Evolutionary conservation across 2,113 vertebrate genomes (phyloP).

Genomic region (Argyrosomus japonicus): DNA sequence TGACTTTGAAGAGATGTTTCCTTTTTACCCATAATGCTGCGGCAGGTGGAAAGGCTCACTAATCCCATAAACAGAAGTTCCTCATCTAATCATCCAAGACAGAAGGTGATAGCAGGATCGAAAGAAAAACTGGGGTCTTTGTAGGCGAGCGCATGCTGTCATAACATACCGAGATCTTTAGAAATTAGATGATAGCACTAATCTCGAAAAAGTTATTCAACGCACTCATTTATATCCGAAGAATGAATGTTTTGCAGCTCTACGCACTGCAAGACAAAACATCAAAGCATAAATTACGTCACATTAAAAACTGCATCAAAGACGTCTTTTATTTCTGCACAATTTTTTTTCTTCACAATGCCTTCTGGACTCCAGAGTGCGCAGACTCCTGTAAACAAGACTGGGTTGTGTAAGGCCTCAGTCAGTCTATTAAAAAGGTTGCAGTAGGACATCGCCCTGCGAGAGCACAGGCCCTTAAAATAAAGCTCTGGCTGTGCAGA

Average conservation of each 20-base stretch:
- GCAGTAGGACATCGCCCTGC: slow-evolving; percentile 49
- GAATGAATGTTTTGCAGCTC: slow-evolving; percentile 1
- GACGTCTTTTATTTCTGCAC: neutral
- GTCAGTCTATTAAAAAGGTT: slow-evolving; percentile 58
- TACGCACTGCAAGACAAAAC: neutral
- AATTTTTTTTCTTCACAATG: neutral
- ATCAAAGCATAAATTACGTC: neutral
- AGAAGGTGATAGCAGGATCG: slow-evolving; percentile 38
- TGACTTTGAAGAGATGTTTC: slow-evolving; percentile 47
- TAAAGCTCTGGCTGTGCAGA: slow-evolving; percentile 44
- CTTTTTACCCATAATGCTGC: slow-evolving; percentile 53
- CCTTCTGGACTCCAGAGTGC: slow-evolving; percentile 22
- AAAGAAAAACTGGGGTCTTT: slow-evolving; percentile 3
- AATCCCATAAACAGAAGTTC: slow-evolving; percentile 69
- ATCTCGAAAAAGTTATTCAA: neutral
- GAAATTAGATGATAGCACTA: neutral
- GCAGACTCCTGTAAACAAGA: slow-evolving; percentile 39
- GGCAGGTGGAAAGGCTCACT: slow-evolving; percentile 64
- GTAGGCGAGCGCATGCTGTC: neutral
- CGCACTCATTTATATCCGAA: neutral
- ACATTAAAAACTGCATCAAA: neutral
- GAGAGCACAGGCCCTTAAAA: slow-evolving; percentile 51
- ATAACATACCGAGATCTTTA: neutral
- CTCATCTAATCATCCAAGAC: slow-evolving; percentile 58
- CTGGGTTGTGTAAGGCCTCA: slow-evolving; percentile 56